Base-by-base conservation (phyloP, 2,113 vertebrate species). In the Entosphenus tridentatus region DNA sequence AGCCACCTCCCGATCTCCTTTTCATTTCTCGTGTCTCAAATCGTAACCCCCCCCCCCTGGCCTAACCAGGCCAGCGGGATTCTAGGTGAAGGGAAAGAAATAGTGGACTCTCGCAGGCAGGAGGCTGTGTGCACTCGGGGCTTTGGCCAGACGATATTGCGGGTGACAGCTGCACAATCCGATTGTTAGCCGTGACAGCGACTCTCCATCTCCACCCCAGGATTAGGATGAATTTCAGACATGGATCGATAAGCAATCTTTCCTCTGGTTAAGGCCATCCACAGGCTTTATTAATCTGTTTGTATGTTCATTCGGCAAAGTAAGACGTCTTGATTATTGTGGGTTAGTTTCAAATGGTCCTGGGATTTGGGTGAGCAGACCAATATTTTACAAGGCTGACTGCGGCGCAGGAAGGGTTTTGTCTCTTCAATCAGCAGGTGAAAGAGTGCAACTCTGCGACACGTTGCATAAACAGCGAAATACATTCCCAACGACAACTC, bases 191-290 rank as follows among this genome's bases (percentile, higher is more conserved):
- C n/a, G n/a, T 21, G 62, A 65, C n/a, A 21, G 62, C 62, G n/a
- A 21, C 62, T 16, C 62, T 65, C 62, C 62, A 65, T 65, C 62
- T 65, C 21, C 62, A 65, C 62, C 21, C 62, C 62, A 65, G 62
- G 62, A 65, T 65, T 65, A 65, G 62, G 62, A 65, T 65, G 62
- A 65, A 65, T 65, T 65, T 65, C 62, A 65, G 62, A 65, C 62
- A 65, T 21, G 62, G 62, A 65, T 65, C 62, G 62, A 65, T 65
- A 65, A 65, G 62, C 62, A 65, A 65, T 65, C 62, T 65, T 65
- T 65, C 62, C 62, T 21, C 62, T 65, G 62, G 39, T 65, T 65
- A 65, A 65, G 62, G 62, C n/a, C 21, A 65, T 16, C 62, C 62
- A 65, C 10, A 65, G 62, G 62, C 62, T 65, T 65, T 65, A 65